phyloP scores from a whole-genome alignment of 1,140 invertebrate species.

The Scylla paramamosain region DNA sequence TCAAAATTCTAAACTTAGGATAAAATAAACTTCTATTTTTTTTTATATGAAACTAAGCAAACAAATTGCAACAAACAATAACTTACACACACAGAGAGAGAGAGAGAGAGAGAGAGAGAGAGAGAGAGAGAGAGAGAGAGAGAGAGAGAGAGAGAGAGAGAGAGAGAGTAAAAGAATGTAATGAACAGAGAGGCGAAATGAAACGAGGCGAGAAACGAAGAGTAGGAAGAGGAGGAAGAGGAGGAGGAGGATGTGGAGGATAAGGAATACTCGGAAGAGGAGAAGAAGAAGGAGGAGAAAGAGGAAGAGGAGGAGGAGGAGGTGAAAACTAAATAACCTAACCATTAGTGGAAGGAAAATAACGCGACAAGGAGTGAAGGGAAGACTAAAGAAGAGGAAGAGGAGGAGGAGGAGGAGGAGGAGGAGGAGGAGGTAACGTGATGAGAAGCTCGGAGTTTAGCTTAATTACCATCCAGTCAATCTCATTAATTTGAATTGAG shows the following conservation, averaged over 20 bases:
- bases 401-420: constrained; percentile 16
- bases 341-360: background rate
- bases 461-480: constrained; percentile 76
- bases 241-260: background rate
- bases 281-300: background rate
- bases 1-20: too few relatives aligned
- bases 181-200: background rate
- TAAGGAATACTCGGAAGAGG: background rate
- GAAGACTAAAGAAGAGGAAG: background rate
- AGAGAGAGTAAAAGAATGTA: background rate
- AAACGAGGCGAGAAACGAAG: background rate
- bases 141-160: background rate
- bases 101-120: background rate
- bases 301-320: constrained; percentile 15
- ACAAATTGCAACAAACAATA: too few relatives aligned
- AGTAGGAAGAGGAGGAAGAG: background rate
- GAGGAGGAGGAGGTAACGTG: constrained; percentile 9
- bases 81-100: background rate
- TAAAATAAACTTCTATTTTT: too few relatives aligned
- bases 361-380: background rate
- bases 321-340: background rate
- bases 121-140: background rate
- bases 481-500: constrained; percentile 76
- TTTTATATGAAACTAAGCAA: too few relatives aligned
- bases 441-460: constrained; percentile 61